phyloP scores from a whole-genome alignment of 2,888 invertebrate genomes.

The Asteroscopus sphinx region DNA sequence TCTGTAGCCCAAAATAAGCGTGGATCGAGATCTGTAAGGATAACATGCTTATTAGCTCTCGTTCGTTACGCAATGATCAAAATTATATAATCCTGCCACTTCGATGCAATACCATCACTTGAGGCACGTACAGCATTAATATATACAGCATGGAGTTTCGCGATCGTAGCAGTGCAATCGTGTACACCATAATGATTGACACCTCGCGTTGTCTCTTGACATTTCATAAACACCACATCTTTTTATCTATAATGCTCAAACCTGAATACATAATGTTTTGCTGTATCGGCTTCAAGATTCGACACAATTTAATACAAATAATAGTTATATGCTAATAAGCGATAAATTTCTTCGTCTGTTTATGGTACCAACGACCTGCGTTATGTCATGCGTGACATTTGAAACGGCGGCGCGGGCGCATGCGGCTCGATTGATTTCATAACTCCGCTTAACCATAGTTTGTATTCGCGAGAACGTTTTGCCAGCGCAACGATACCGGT shows the following conservation, averaged over 20 bases:
- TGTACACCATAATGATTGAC: slow-evolving; percentile 18
- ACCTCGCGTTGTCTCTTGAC: not conserved
- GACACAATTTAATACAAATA: not conserved
- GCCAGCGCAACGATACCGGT: slow-evolving; percentile 52
- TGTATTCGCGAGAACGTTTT: slow-evolving; percentile 66
- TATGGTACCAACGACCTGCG: slow-evolving; percentile 55
- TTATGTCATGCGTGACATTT: slow-evolving; percentile 71
- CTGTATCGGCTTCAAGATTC: too few relatives aligned
- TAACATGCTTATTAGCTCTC: slow-evolving; percentile 9
- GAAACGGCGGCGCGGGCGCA: slow-evolving; percentile 53
- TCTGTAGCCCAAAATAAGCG: slow-evolving; percentile 20
- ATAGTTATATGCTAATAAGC: slow-evolving; percentile 35
- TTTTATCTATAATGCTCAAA: not conserved
- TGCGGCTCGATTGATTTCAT: slow-evolving; percentile 70
- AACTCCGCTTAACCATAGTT: slow-evolving; percentile 69
- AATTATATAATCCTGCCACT: slow-evolving; percentile 4
- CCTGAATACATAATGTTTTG: not conserved
- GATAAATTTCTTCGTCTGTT: slow-evolving; percentile 51
- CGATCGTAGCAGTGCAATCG: slow-evolving; percentile 12
- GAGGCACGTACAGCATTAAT: slow-evolving; percentile 22
- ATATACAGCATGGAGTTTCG: slow-evolving; percentile 2
- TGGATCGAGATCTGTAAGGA: slow-evolving; percentile 16
- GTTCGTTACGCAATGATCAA: slow-evolving; percentile 5
- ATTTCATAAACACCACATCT: slow-evolving; percentile 3
- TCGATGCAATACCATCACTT: not conserved